Evolutionary conservation across 2,888 invertebrate species (phyloP).

Genomic region (Scotopteryx bipunctaria): DNA sequence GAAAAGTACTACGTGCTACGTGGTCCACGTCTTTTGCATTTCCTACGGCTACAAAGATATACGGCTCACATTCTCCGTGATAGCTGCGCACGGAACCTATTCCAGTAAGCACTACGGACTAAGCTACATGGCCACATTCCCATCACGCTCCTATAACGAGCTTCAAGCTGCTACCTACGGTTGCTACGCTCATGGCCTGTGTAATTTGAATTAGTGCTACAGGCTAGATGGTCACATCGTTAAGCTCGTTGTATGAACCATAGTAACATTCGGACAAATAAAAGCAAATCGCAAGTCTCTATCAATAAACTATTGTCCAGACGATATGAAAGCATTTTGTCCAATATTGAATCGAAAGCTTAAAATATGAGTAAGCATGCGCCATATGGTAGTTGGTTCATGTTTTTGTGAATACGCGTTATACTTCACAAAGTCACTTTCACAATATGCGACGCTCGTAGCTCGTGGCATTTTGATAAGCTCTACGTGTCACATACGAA

Average conservation of each 20-base stretch:
- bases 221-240: constrained; percentile 43
- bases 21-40: constrained; percentile 28
- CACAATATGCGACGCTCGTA: constrained; percentile 40
- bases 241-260: too few relatives aligned
- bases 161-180: constrained; percentile 28
- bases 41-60: constrained; percentile 25
- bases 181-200: constrained; percentile 43
- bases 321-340: constrained; percentile 22
- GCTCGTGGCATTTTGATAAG: constrained; percentile 42
- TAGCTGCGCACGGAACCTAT: constrained; percentile 13
- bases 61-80: constrained; percentile 16
- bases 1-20: constrained; percentile 31
- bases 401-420: constrained; percentile 20
- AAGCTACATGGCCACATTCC: constrained; percentile 26
- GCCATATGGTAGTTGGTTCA: constrained; percentile 23
- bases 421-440: constrained; percentile 38
- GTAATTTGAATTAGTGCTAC: constrained; percentile 41
- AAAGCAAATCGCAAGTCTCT: constrained; percentile 16
- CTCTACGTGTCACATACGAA: constrained; percentile 37
- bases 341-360: constrained; percentile 23
- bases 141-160: constrained; percentile 32
- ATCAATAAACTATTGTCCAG: constrained; percentile 26
- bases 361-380: constrained; percentile 24
- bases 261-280: constrained; percentile 22
- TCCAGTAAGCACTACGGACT: constrained; percentile 22